phyloP scores from a whole-genome alignment of 2,797 vertebrate species.

The Meriones psammophilus region DNA sequence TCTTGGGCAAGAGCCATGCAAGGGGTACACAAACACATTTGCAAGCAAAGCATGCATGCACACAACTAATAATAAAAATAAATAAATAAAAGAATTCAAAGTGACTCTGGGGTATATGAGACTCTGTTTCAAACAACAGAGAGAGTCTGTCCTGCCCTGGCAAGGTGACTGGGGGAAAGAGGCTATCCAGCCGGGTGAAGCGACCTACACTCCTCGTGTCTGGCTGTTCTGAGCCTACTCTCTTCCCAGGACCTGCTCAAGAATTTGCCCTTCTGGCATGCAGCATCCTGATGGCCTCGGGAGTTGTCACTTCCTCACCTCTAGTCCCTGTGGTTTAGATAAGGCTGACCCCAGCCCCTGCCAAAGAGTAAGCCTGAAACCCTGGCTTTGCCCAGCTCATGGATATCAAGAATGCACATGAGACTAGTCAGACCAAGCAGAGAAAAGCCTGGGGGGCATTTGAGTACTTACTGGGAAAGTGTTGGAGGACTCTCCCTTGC shows the following conservation, averaged over 20 bases:
- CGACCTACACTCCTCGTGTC: background rate
- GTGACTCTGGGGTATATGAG: too few relatives aligned
- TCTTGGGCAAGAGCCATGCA: background rate
- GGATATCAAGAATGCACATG: too few relatives aligned
- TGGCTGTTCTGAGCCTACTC: background rate
- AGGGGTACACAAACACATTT: background rate
- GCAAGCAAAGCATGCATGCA: background rate
- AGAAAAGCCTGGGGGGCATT: background rate
- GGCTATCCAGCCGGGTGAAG: background rate
- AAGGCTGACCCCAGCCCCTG: background rate
- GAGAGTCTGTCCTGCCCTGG: background rate
- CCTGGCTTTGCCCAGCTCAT: background rate
- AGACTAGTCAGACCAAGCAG: background rate
- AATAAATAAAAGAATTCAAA: background rate
- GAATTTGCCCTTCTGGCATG: background rate
- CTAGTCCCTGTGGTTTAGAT: background rate
- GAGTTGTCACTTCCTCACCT: too few relatives aligned
- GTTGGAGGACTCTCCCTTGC: too few relatives aligned
- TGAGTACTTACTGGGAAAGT: background rate
- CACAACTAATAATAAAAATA: background rate
- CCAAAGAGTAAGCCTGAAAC: background rate
- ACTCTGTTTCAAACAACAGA: background rate
- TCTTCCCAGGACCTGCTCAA: background rate
- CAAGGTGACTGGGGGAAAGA: background rate
- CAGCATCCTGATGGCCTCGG: background rate